phyloP scores from a whole-genome alignment of 2,888 invertebrate genomes.

The Drosophila buzzatii region DNA sequence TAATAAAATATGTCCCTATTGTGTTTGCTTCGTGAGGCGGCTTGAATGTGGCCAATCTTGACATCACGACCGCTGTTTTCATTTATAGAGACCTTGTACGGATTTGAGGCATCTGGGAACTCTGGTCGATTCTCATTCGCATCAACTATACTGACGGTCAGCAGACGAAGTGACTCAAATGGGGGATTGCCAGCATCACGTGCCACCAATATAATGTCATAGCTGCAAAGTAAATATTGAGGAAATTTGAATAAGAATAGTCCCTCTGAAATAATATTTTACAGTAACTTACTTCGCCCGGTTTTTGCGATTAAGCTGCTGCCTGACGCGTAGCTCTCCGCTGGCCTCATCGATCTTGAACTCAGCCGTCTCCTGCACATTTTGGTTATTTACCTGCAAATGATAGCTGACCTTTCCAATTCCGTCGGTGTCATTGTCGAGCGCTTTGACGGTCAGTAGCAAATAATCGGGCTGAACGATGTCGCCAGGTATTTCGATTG shows the following conservation, averaged over 20 bases:
- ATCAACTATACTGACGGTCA: constrained; percentile 91
- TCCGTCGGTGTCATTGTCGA: constrained; percentile 92
- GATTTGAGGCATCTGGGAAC: constrained; percentile 88
- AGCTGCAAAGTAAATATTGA: constrained; percentile 59
- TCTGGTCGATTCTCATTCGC: constrained; percentile 93
- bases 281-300: constrained; percentile 85
- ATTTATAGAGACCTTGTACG: constrained; percentile 89
- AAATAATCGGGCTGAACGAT: constrained; percentile 91
- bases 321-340: constrained; percentile 93
- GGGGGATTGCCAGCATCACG: constrained; percentile 93
- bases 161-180: constrained; percentile 91
- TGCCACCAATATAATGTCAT: constrained; percentile 91
- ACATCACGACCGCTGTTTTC: constrained; percentile 90
- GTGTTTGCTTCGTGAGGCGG: constrained; percentile 89
- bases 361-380: constrained; percentile 92
- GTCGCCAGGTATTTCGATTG: constrained; percentile 93
- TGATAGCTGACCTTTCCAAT: constrained; percentile 94
- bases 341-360: constrained; percentile 92
- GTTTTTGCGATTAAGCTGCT: constrained; percentile 91
- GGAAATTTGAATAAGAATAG: background rate
- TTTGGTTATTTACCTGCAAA: constrained; percentile 90
- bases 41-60: constrained; percentile 87
- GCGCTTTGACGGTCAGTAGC: constrained; percentile 92
- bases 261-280: background rate
- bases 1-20: constrained; percentile 94